phyloP scores from a whole-genome alignment of 2,888 invertebrate genomes.

The Gortyna flavago region DNA sequence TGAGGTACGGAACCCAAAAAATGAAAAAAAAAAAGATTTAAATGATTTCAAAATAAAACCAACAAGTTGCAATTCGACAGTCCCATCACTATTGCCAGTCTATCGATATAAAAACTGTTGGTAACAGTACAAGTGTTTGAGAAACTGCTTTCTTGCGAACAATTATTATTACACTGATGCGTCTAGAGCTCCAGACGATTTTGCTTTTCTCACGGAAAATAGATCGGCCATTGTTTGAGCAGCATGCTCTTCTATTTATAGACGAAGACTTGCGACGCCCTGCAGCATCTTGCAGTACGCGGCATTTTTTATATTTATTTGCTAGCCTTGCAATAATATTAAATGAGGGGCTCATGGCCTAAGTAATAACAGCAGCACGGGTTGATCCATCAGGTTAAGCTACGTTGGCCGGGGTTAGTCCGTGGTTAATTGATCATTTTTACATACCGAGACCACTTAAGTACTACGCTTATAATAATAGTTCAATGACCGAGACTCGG shows the following conservation, averaged over 20 bases:
- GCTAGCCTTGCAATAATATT: neutral
- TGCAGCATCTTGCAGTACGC: neutral
- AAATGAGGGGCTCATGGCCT: neutral
- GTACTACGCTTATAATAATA: too few relatives aligned
- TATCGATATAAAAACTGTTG: conserved; percentile 10
- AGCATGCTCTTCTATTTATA: conserved; percentile 55
- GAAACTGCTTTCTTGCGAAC: conserved; percentile 20
- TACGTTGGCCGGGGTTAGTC: too few relatives aligned
- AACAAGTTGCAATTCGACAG: neutral
- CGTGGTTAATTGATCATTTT: too few relatives aligned
- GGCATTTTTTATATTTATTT: neutral
- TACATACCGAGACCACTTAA: too few relatives aligned
- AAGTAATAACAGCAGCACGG: too few relatives aligned
- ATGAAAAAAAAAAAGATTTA: neutral
- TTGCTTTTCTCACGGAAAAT: conserved; percentile 46
- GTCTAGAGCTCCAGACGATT: conserved; percentile 19
- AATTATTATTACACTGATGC: conserved; percentile 25
- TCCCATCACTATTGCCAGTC: conserved; percentile 26
- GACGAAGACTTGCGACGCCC: conserved; percentile 6
- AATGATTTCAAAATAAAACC: neutral
- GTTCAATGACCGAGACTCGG: too few relatives aligned
- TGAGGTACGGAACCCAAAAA: too few relatives aligned
- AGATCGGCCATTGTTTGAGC: conserved; percentile 43
- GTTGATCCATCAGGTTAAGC: too few relatives aligned
- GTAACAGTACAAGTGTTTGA: conserved; percentile 34